Conservation (phyloP, 1,140 invertebrate species). For the Diorhabda elongata region DNA sequence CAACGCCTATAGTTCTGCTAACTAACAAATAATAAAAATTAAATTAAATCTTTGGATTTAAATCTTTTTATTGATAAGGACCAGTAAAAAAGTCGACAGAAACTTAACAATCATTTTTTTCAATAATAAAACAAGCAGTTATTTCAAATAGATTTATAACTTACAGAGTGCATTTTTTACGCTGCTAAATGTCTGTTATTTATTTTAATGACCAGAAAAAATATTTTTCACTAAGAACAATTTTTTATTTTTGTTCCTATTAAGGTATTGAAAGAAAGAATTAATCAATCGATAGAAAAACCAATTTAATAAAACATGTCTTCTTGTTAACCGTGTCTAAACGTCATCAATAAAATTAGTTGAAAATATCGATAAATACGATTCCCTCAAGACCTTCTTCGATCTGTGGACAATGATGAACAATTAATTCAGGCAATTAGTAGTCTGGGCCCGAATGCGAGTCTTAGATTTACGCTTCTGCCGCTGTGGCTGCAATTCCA, state of each 20-base stretch:
- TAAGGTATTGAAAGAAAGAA: not conserved
- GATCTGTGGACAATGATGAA: conserved; percentile 37
- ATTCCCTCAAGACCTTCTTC: conserved; percentile 19
- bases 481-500: conserved; percentile 44
- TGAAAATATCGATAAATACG: conserved; percentile 24
- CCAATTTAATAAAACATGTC: conserved; percentile 15
- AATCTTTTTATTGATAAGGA: too few relatives aligned
- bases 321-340: conserved; percentile 15
- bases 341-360: conserved; percentile 24
- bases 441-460: conserved; percentile 38
- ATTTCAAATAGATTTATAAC: too few relatives aligned
- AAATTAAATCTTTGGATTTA: too few relatives aligned
- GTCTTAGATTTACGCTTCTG: conserved; percentile 44
- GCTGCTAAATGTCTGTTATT: too few relatives aligned
- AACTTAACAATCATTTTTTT: too few relatives aligned
- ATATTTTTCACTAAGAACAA: not conserved
- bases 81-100: too few relatives aligned
- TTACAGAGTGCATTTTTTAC: too few relatives aligned
- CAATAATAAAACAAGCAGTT: too few relatives aligned
- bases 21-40: too few relatives aligned
- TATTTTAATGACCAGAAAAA: not conserved
- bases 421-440: conserved; percentile 47
- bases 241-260: not conserved
- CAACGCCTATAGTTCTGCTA: too few relatives aligned
- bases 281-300: not conserved